These are phyloP conservation scores for Gobius niger DNA, from an alignment of 2,113 vertebrate species.

Conservation along the genomic window DNA sequence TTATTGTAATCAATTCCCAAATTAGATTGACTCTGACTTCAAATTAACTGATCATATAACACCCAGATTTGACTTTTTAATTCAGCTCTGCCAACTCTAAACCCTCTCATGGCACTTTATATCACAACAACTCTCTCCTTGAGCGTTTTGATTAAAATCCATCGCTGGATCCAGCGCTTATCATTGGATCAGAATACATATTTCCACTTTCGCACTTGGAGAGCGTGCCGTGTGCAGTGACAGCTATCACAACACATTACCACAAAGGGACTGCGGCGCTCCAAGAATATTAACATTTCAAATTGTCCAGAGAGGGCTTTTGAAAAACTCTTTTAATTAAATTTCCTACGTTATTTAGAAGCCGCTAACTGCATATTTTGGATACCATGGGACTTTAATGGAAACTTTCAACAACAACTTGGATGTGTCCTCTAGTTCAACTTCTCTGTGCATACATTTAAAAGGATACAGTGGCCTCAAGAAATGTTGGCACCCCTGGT, in stretches of 20 bases:
- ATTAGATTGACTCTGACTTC: background rate
- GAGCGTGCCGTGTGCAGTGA: background rate
- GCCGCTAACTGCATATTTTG: background rate
- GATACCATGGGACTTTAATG: background rate
- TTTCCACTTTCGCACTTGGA: background rate
- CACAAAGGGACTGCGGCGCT: background rate
- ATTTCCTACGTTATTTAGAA: background rate
- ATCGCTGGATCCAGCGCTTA: background rate
- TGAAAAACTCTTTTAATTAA: slow-evolving; percentile 8
- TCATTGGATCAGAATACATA: slow-evolving; percentile 10
- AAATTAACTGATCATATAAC: background rate
- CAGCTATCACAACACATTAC: slow-evolving; percentile 14
- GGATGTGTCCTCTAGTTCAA: background rate
- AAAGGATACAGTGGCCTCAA: too few relatives aligned
- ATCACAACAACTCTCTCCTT: slow-evolving; percentile 4
- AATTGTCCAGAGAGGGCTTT: slow-evolving; percentile 10
- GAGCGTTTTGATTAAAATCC: slow-evolving; percentile 5
- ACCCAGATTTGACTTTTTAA: background rate
- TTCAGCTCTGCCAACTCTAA: background rate
- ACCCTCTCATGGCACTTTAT: slow-evolving; percentile 1
- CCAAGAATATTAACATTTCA: slow-evolving; percentile 13
- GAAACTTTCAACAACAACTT: background rate
- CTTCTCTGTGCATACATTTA: background rate
- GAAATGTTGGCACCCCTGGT: too few relatives aligned
- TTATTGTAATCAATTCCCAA: background rate